Conservation (phyloP, 2,888 invertebrate genomes). For the Epiblema foenella region DNA sequence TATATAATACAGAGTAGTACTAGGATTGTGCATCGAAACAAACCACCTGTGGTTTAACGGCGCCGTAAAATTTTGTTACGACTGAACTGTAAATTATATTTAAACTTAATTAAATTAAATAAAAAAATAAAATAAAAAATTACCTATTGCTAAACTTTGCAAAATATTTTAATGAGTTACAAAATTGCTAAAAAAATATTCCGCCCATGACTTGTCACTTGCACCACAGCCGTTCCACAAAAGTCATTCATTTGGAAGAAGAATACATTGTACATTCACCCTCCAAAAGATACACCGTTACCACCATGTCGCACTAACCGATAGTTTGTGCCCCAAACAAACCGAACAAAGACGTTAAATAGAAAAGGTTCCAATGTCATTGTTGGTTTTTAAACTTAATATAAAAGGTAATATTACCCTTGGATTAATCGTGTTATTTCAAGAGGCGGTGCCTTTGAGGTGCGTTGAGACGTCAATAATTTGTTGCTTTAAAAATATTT, state of each 20-base stretch:
- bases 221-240: conserved; percentile 55
- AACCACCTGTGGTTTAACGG: too few relatives aligned
- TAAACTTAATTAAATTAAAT: too few relatives aligned
- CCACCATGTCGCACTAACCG: conserved; percentile 25
- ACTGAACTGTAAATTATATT: too few relatives aligned
- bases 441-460: conserved; percentile 62
- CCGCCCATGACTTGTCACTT: conserved; percentile 49
- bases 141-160: too few relatives aligned
- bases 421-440: conserved; percentile 77
- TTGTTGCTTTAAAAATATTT: conserved; percentile 67
- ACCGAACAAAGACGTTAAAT: neutral
- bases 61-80: too few relatives aligned
- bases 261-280: conserved; percentile 43
- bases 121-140: too few relatives aligned
- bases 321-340: neutral
- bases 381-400: conserved; percentile 61
- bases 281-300: conserved; percentile 35
- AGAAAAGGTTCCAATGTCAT: conserved; percentile 22
- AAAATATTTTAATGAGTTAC: too few relatives aligned
- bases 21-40: too few relatives aligned
- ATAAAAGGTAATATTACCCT: conserved; percentile 67
- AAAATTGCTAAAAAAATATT: conserved; percentile 24
- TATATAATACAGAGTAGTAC: too few relatives aligned
- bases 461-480: conserved; percentile 64
- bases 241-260: conserved; percentile 68